Evolutionary conservation across 2,113 vertebrate species (phyloP).

Genomic region (Odontophorus gujanensis): DNA sequence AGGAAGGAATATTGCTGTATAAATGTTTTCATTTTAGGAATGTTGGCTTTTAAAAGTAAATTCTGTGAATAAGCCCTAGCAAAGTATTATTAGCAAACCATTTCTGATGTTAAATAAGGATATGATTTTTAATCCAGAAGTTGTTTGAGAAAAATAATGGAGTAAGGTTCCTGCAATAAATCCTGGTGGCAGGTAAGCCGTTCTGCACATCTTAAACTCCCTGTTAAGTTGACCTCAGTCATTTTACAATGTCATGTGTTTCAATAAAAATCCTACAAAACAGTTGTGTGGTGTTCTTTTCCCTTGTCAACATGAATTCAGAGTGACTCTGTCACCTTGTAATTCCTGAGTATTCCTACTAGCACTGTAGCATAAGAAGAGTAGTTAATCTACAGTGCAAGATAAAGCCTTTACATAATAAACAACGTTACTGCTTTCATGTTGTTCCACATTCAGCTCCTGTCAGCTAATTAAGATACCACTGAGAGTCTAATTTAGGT

Average conservation of each 20-base stretch:
- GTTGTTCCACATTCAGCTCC: background rate
- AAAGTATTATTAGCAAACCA: background rate
- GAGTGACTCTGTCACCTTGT: background rate
- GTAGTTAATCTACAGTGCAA: background rate
- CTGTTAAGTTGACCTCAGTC: slow-evolving; percentile 24
- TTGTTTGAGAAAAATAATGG: slow-evolving; percentile 28
- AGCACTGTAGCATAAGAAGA: background rate
- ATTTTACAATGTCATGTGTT: slow-evolving; percentile 21
- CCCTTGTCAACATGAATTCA: background rate
- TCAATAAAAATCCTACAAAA: slow-evolving; percentile 42
- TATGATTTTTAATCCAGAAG: slow-evolving; percentile 12
- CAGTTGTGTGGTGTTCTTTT: background rate
- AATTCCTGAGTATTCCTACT: background rate
- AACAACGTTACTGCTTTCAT: background rate
- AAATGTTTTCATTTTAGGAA: slow-evolving; percentile 17
- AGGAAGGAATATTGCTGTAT: background rate
- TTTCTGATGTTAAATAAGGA: slow-evolving; percentile 28
- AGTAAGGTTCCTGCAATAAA: background rate
- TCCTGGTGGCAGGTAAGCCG: background rate
- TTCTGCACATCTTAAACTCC: slow-evolving; percentile 9
- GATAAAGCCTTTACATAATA: slow-evolving; percentile 6
- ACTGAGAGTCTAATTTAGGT: background rate
- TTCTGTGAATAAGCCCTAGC: slow-evolving; percentile 3
- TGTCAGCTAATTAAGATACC: slow-evolving; percentile 32
- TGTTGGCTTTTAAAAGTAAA: background rate